Percentiles rank a stretch among this genome's conserved stretches.
These are phyloP conservation scores for Bombyx mandarina DNA, from an alignment of 1,140 invertebrate species.

Conservation along the genomic window DNA sequence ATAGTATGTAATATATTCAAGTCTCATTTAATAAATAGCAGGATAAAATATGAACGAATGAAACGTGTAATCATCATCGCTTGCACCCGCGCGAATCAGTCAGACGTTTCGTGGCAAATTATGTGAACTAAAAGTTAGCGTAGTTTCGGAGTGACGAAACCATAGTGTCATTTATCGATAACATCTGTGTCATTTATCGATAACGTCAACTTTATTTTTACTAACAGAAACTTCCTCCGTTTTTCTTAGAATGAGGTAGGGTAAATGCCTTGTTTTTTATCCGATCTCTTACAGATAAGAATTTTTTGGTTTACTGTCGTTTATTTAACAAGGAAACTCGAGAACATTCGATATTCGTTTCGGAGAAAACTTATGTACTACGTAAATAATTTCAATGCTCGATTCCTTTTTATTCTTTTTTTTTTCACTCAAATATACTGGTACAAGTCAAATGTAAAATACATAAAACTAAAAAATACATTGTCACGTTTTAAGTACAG, in stretches of 20 bases:
- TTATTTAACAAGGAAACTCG: constrained; percentile 37
- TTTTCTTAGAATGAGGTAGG: no score
- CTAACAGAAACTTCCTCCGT: no score
- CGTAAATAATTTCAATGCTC: constrained; percentile 47
- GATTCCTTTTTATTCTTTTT: constrained; percentile 23
- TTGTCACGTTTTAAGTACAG: constrained; percentile 9
- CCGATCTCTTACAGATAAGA: no score
- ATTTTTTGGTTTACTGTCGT: no score
- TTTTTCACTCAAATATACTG: constrained; percentile 20
- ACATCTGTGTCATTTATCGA: no score
- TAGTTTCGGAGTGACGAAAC: no score
- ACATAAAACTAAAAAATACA: constrained; percentile 8
- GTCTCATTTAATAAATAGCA: no score
- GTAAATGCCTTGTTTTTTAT: no score
- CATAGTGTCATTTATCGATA: no score
- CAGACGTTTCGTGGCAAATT: constrained; percentile 28
- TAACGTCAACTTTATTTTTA: no score
- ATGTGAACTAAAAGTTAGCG: no score
- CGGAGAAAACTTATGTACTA: constrained; percentile 28
- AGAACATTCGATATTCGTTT: constrained; percentile 44
- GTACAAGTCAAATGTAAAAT: neutral
- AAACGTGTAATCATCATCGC: constrained; percentile 44
- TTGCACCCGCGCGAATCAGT: constrained; percentile 43
- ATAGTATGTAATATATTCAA: no score
- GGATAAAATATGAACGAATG: neutral